phyloP scores from a whole-genome alignment of 2,797 vertebrate species.

The Falco biarmicus region DNA sequence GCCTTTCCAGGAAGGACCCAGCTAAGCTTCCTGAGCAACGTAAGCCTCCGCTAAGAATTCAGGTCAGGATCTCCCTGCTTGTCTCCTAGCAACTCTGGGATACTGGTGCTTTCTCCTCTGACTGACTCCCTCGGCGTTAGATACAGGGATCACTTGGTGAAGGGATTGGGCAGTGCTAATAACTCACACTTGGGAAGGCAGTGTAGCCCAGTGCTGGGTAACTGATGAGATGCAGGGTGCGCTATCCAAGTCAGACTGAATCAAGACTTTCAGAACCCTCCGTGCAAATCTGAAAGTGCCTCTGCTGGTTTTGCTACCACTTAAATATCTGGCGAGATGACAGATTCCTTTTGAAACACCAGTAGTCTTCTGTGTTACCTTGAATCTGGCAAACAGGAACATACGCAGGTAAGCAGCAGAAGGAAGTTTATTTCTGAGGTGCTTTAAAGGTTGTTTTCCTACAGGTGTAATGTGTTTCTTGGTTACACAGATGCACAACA shows the following conservation, averaged over 20 bases:
- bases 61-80: conserved; percentile 73
- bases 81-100: conserved; percentile 77
- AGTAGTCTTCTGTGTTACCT: background rate
- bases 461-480: background rate
- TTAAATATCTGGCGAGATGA: conserved; percentile 38
- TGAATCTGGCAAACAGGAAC: conserved; percentile 36
- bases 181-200: background rate
- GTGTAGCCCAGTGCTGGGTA: background rate
- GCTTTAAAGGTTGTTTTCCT: conserved; percentile 27
- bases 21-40: conserved; percentile 64
- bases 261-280: background rate
- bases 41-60: conserved; percentile 71
- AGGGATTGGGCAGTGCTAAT: background rate
- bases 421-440: background rate
- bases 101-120: conserved; percentile 66
- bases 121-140: conserved; percentile 1
- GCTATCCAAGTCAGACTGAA: background rate
- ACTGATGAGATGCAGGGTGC: background rate
- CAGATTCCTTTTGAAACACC: conserved; percentile 32
- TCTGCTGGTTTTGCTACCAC: background rate
- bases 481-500: conserved; percentile 7
- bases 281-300: background rate
- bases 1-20: conserved; percentile 16
- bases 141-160: conserved; percentile 30
- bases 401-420: conserved; percentile 41